phyloP scores from a whole-genome alignment of 1,140 invertebrate genomes.

The Diabrotica virgifera region DNA sequence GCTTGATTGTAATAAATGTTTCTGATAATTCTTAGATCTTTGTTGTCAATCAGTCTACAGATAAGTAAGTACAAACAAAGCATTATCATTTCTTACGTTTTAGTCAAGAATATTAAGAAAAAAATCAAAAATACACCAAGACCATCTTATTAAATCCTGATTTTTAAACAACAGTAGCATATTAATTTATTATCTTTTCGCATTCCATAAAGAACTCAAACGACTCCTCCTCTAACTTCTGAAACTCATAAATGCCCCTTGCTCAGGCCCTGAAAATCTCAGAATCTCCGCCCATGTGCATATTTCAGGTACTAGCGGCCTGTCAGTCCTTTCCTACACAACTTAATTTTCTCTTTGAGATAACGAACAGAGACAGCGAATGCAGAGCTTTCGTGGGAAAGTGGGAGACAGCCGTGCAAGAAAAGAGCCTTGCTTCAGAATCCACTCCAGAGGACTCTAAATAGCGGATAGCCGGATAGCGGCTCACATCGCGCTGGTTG shows the following conservation, averaged over 20 bases:
- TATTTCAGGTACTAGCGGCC: slow-evolving; percentile 20
- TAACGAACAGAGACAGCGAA: not conserved
- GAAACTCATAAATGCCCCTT: not conserved
- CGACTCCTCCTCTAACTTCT: not conserved
- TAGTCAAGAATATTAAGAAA: no score
- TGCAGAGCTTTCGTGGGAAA: not conserved
- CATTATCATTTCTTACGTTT: no score
- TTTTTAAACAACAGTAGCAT: no score
- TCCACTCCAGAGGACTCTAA: slow-evolving; percentile 3
- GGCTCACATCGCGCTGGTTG: slow-evolving; percentile 14
- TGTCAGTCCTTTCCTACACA: slow-evolving; percentile 23
- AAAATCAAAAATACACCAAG: no score
- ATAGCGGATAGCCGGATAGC: not conserved
- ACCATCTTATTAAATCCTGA: no score
- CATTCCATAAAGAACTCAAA: no score
- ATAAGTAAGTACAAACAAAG: no score
- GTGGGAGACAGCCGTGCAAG: not conserved
- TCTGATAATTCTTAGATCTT: no score
- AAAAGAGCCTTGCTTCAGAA: slow-evolving; percentile 14
- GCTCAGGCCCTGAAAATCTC: not conserved
- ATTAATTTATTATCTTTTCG: no score
- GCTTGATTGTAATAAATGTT: no score
- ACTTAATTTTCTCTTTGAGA: slow-evolving; percentile 19
- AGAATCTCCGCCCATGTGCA: slow-evolving; percentile 11
- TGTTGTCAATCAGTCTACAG: no score